Percentiles rank a stretch among this genome's conserved stretches.
Conservation (phyloP, 2,888 invertebrate species). For the Furcula furcula region DNA sequence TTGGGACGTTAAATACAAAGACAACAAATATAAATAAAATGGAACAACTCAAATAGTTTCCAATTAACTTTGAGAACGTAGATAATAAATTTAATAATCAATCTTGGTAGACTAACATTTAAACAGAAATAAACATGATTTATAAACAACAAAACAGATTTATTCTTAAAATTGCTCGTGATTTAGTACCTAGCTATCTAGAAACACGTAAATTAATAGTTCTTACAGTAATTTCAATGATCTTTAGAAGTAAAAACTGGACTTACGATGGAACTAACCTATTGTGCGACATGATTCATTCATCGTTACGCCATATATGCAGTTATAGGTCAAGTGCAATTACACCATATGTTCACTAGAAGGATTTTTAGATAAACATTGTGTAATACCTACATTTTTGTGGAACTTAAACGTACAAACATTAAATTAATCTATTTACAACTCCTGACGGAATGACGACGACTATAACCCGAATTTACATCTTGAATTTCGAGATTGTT, state of each 20-base stretch:
- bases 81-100: background rate
- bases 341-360: background rate
- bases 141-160: background rate
- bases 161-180: background rate
- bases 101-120: no score
- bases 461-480: background rate
- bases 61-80: background rate
- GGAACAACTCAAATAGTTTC: background rate
- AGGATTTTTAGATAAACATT: background rate
- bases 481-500: constrained; percentile 4
- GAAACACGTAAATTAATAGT: background rate
- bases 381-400: background rate
- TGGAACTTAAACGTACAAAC: background rate
- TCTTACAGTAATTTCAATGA: no score
- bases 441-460: background rate
- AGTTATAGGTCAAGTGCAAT: constrained; percentile 1
- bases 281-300: background rate
- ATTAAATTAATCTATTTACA: background rate
- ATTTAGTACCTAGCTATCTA: background rate
- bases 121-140: background rate
- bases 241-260: no score
- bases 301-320: constrained; percentile 1
- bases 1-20: background rate
- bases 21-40: background rate
- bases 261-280: no score